A percentile compares a stretch with the other conserved stretches of the same genome.
Conservation (phyloP, 2,888 invertebrate genomes). For the Lysandra coridon region DNA sequence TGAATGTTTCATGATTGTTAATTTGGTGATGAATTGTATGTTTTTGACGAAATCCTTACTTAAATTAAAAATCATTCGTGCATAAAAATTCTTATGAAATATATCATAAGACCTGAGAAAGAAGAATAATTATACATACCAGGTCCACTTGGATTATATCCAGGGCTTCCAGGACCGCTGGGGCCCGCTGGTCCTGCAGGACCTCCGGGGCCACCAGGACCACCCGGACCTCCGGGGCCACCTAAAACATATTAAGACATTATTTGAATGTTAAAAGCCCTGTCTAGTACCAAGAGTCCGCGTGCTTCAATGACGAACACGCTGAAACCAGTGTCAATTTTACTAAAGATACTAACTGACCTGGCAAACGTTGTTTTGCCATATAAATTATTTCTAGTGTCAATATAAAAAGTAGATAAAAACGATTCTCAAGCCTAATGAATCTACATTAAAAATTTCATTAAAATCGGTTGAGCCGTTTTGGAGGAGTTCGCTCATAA, state of each 20-base stretch:
- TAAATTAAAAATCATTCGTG: background rate
- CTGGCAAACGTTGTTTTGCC: too few relatives aligned
- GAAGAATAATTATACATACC: constrained; percentile 6
- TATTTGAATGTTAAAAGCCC: background rate
- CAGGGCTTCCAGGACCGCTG: constrained; percentile 50
- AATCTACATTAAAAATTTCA: too few relatives aligned
- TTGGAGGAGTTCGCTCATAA: too few relatives aligned
- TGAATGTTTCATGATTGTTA: background rate
- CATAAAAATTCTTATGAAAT: background rate
- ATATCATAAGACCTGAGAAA: background rate
- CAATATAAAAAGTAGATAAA: too few relatives aligned
- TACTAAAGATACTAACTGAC: too few relatives aligned
- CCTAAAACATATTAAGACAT: background rate
- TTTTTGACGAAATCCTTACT: background rate
- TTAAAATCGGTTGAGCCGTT: too few relatives aligned
- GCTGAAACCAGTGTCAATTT: too few relatives aligned
- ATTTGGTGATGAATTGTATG: background rate
- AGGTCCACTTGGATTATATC: constrained; percentile 44
- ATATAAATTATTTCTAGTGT: too few relatives aligned
- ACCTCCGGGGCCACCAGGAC: constrained; percentile 43
- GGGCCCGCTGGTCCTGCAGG: constrained; percentile 38
- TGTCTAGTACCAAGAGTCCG: background rate
- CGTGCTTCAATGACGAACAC: too few relatives aligned
- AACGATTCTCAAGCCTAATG: too few relatives aligned
- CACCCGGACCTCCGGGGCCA: constrained; percentile 37